Conservation (phyloP, 2,113 vertebrate species). For the Myanophis thanlyinensis region DNA sequence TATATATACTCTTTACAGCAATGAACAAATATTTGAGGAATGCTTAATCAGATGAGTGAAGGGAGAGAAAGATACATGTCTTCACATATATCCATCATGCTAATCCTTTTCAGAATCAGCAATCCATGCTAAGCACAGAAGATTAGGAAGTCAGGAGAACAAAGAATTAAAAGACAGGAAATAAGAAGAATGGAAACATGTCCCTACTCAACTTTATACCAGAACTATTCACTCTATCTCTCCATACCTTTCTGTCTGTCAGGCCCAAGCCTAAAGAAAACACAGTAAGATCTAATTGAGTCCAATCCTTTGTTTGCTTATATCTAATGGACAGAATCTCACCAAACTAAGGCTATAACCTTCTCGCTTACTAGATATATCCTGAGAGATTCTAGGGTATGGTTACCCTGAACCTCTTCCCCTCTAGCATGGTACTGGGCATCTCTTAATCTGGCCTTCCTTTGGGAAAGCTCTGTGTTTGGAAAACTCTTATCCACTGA, state of each 20-base stretch:
- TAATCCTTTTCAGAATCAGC: background rate
- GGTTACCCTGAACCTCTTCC: too few species aligned
- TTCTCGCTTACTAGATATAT: too few species aligned
- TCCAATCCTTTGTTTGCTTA: too few species aligned
- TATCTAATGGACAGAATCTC: too few species aligned
- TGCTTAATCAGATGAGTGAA: background rate
- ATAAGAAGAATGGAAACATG: background rate
- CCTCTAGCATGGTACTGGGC: too few species aligned
- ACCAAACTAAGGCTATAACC: too few species aligned
- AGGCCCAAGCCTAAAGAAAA: background rate
- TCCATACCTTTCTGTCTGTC: background rate
- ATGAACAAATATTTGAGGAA: background rate
- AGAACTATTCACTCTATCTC: background rate
- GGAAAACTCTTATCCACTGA: too few species aligned
- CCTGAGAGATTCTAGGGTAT: too few species aligned
- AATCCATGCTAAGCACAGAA: background rate
- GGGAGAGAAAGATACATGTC: background rate
- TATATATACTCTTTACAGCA: background rate
- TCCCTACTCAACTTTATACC: background rate
- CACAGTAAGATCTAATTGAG: background rate
- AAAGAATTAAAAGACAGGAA: background rate
- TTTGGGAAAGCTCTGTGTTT: too few species aligned
- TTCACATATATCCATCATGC: background rate
- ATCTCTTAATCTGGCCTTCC: too few species aligned
- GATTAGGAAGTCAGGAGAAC: background rate